Base-by-base conservation (phyloP, 2,888 invertebrate genomes). In the Cephus nigrinus region DNA sequence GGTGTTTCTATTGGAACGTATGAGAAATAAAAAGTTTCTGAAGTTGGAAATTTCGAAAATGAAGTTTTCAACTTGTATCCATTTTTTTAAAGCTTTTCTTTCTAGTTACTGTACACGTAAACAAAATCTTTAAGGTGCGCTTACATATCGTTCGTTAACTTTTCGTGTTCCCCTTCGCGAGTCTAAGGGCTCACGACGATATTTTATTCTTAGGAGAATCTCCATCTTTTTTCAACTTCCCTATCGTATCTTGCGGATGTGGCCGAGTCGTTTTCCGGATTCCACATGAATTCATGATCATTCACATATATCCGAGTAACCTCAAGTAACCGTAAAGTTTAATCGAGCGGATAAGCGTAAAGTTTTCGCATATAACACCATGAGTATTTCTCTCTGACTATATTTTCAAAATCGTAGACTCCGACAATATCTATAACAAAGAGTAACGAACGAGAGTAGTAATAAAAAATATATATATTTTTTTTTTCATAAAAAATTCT, bases 1-100 rank as follows among this genome's bases (percentile, higher is more conserved):
- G n/a, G 75, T 34, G 77, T 34, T 36, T 55, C 68, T 68, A 69
- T 74, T 31, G 2, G n/a, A 77, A 55, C 55, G 9, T 23, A 23
- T 15, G 55, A 23, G 23, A 40, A 40, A 15, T 15, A 40, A 15
- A 4, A 5, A 40, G 15, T 40, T 4, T 15, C 1, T 5, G 40
- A 40, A 5, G 15, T 5, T 15, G 15, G 0, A 15, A 34, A 34
- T 34, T 34, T 34, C 33, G 9, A 9, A 40, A 15, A 40, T 15
- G 5, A 40, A 40, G 4, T 15, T 40, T 40, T 12, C 0, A 40
- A 40, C 4, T 40, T 40, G 4, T 40, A 40, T 15, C 4, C 0
- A 40, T 40, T 40, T 5, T 5, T 40, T 2, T 40, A 1, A 4
- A 15, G 4, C 23, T 40, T 15, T 40, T 40, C 35, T 35, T 40